Base-by-base conservation (phyloP, 2,797 vertebrate genomes). In the Rousettus madagascariensis region DNA sequence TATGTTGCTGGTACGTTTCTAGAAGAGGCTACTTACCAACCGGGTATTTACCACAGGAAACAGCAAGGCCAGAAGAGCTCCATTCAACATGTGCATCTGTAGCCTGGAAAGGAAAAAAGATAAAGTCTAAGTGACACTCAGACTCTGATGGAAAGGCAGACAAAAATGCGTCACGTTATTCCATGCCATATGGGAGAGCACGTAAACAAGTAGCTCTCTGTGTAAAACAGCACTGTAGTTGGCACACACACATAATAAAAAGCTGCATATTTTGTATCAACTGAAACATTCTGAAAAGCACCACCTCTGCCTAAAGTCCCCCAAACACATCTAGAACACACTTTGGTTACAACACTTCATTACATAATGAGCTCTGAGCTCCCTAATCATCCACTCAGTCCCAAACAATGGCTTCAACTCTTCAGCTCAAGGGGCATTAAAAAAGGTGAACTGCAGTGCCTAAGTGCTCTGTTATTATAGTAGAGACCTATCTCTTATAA, bases 51-150 rank as follows among this genome's bases (percentile, higher is more conserved):
- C 99, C 43, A 99, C 99, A 36, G 99, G 99, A 96, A 99, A 99
- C 95, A 99, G 98, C 96, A 99, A 95, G 12, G 99, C 99, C 97
- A 99, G 96, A 41, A 99, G 98, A 0, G 99, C 99, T 6, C 99
- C 99, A 66, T 99, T 99, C 95, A 99, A 96, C 99, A 99, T 99
- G 93, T 99, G 99, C 97, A 99, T 99, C 98, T 99, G 99, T 69
- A 99, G 98, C 98, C 99, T 99, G 43, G 49, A 79, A 93, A 65
- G 36, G 41, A 95, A 90, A 75, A 94, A 74, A 94, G n/a, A 96
- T 7, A 28, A 90, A 86, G 36, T 30, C 1, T 2, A 36, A 20
- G 16, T 97, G 89, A 96, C 28, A 90, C 84, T 86, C 78, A 89
- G 24, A 28, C 20, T 30, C 28, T 26, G 11, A 86, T 83, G 65